Evolutionary conservation across 2,888 invertebrate species (phyloP), one percentile per base, ranked within the genome.

Genomic region (Acrobasis suavella): DNA sequence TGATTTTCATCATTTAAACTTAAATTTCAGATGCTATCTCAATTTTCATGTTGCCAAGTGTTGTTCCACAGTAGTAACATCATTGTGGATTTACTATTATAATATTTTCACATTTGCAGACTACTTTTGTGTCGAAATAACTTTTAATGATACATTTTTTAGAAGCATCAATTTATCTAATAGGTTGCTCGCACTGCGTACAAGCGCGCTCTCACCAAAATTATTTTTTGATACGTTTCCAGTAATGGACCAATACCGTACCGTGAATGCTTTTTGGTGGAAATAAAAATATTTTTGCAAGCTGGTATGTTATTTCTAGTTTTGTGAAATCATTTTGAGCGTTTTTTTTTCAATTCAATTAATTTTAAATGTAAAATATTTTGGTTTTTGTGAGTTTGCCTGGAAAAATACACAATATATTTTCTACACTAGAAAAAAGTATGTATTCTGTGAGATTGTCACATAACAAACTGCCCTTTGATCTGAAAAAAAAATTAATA

Each of bases 181-280:
- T 46, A 46, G 14, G 14, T 14, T 42, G 42, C 42, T n/a, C 46
- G 16, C 5, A 6, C 17, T 12, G 10, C 9, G 10, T 8, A 50
- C 49, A 7, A 55, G 37, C 16, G 16, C 9, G n/a, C 15, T 55
- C 15, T 55, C 15, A 10, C 39, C 15, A 39, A 39, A 42, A 39
- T 38, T 56, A 56, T 63, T 60, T 58, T 62, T 17, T 58, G 68
- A 69, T 65, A 69, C 66, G 49, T 52, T 32, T 64, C 60, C 46
- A 46, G 46, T 46, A 46, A 46, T 46, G 46, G 46, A n/a, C 6
- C 46, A 14, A 46, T 46, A 14, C 42, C 5, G 9, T 42, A 42
- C 12, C 42, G 46, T n/a, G n/a, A 46, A 46, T 46, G 46, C 46
- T 10, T 14, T 9, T 46, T 46, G n/a, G 14, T 14, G n/a, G 6